Percentiles rank a stretch among this genome's conserved stretches.
Evolutionary conservation across 2,113 vertebrate genomes (phyloP).

Genomic region (Phylloscopus trochiloides): DNA sequence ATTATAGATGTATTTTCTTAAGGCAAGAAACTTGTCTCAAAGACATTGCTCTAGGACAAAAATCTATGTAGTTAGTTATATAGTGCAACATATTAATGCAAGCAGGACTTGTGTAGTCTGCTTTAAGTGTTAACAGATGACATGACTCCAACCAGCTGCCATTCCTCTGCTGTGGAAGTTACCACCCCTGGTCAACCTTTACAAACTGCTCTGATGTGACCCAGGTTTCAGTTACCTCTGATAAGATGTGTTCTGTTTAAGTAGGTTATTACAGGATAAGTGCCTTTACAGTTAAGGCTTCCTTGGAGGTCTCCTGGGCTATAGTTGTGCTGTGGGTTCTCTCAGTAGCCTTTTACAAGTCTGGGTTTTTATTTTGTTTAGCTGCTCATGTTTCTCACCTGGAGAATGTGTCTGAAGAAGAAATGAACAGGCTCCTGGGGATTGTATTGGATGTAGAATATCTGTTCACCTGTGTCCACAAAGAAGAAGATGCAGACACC

Average conservation of each 20-base stretch:
- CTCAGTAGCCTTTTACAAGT: not conserved
- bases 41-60: not conserved
- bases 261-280: not conserved
- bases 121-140: not conserved
- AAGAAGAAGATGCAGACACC: slow-evolving; percentile 98
- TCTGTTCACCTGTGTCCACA: slow-evolving; percentile 96
- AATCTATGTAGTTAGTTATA: not conserved
- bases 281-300: not conserved
- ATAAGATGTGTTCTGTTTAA: not conserved
- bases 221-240: not conserved
- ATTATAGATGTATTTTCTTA: not conserved
- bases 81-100: not conserved
- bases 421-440: slow-evolving; percentile 94
- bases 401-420: slow-evolving; percentile 95
- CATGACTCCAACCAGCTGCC: not conserved
- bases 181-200: not conserved
- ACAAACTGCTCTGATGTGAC: not conserved
- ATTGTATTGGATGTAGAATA: slow-evolving; percentile 97
- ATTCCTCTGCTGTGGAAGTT: not conserved
- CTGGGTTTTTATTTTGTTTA: slow-evolving; percentile 56
- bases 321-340: not conserved
- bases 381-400: slow-evolving; percentile 96
- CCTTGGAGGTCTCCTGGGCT: not conserved
- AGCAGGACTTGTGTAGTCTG: not conserved
- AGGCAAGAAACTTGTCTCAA: not conserved